phyloP scores from a whole-genome alignment of 2,113 vertebrate genomes.

The Pomatostomus ruficeps region DNA sequence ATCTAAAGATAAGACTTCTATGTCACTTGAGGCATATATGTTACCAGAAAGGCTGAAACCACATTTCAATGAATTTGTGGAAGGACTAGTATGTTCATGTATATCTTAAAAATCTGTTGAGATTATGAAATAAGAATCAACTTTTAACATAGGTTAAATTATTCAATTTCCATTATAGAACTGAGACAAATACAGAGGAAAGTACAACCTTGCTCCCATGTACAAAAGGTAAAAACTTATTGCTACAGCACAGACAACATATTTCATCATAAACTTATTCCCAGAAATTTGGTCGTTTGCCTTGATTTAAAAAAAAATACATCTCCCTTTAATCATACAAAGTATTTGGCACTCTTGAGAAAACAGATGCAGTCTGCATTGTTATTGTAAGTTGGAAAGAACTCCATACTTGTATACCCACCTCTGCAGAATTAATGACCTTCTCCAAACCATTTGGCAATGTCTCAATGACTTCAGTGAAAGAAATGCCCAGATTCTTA shows the following conservation, averaged over 20 bases:
- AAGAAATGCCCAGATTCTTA: conserved; percentile 75
- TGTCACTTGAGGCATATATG: not conserved
- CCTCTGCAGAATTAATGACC: conserved; percentile 84
- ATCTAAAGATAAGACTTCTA: not conserved
- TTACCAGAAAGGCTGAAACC: not conserved
- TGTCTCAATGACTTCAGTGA: conserved; percentile 76
- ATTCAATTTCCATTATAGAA: not conserved
- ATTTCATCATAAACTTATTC: not conserved
- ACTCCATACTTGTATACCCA: conserved; percentile 43
- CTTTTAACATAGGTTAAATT: not conserved
- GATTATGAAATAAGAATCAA: not conserved
- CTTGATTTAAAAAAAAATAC: not conserved
- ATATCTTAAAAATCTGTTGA: not conserved
- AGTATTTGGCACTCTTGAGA: not conserved
- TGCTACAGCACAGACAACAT: not conserved
- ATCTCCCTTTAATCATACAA: not conserved
- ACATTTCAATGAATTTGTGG: not conserved
- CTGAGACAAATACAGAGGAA: not conserved
- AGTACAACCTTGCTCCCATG: not conserved
- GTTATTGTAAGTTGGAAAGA: not conserved
- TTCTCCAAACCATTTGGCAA: conserved; percentile 76
- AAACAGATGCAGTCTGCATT: not conserved
- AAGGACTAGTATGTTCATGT: not conserved
- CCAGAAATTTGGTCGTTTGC: not conserved
- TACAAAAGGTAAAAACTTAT: not conserved